phyloP scores from a whole-genome alignment of 2,113 vertebrate species.

The Esox niger region DNA sequence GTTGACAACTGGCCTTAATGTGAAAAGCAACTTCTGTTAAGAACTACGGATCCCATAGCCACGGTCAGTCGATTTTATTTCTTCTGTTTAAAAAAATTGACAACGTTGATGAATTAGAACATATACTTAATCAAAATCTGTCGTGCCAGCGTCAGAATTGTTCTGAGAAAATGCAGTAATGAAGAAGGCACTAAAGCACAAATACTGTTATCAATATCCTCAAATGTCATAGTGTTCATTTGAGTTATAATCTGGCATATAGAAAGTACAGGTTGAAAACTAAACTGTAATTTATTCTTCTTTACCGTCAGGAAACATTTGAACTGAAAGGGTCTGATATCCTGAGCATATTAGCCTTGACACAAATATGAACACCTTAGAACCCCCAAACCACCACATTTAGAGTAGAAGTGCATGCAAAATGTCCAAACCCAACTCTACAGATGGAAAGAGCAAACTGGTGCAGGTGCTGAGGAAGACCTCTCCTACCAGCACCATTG shows the following conservation, averaged over 20 bases:
- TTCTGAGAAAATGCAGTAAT: no score
- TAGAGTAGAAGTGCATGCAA: neutral
- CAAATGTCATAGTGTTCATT: no score
- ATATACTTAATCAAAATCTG: no score
- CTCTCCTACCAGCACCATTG: neutral
- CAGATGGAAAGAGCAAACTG: neutral
- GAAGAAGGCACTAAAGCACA: no score
- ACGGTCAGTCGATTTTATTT: constrained; percentile 5
- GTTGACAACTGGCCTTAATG: neutral
- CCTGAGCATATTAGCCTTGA: neutral
- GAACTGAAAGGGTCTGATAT: neutral
- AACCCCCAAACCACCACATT: neutral
- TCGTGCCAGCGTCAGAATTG: no score
- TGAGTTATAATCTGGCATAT: no score
- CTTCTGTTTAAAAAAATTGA: neutral
- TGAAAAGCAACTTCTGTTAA: neutral
- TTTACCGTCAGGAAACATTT: neutral
- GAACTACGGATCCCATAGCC: neutral
- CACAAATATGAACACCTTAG: neutral
- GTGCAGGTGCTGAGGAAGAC: neutral
- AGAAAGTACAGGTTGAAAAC: no score
- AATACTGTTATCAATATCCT: no score
- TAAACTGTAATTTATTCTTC: no score
- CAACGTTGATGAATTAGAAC: no score
- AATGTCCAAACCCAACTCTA: neutral